Conservation (phyloP, 2,888 invertebrate genomes). For the Colletes collaris region DNA sequence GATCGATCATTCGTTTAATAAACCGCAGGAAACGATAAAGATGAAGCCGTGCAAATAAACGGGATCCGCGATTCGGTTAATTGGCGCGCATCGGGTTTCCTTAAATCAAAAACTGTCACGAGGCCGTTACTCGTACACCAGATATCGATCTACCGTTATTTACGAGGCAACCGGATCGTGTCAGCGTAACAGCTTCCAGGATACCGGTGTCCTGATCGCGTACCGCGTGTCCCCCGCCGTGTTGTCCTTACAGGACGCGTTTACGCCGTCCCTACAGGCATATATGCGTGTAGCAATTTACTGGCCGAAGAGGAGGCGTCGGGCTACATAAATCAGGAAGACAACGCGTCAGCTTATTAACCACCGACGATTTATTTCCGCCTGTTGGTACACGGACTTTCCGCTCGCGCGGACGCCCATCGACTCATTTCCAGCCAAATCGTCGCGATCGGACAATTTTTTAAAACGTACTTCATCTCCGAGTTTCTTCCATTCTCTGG, state of each 20-base stretch:
- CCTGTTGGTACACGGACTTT: constrained; percentile 35
- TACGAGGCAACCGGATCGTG: constrained; percentile 56
- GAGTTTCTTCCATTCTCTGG: too few species aligned
- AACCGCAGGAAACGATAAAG: not conserved
- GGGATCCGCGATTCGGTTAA: constrained; percentile 17
- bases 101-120: constrained; percentile 48
- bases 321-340: constrained; percentile 72
- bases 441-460: constrained; percentile 32
- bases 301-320: constrained; percentile 67
- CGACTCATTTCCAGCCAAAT: not conserved
- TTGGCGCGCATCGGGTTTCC: constrained; percentile 32
- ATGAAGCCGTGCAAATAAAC: constrained; percentile 15
- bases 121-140: constrained; percentile 22
- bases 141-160: constrained; percentile 61
- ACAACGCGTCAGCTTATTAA: constrained; percentile 74
- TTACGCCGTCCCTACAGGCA: constrained; percentile 54
- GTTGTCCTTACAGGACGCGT: constrained; percentile 57
- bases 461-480: not conserved
- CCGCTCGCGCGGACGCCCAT: too few species aligned
- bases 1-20: constrained; percentile 24
- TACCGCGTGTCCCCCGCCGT: constrained; percentile 47
- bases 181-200: constrained; percentile 63
- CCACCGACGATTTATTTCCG: constrained; percentile 62
- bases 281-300: constrained; percentile 63
- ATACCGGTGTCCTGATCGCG: constrained; percentile 60